These are phyloP conservation scores for Hymenopus coronatus DNA, from an alignment of 2,888 invertebrate genomes.

Conservation along the genomic window DNA sequence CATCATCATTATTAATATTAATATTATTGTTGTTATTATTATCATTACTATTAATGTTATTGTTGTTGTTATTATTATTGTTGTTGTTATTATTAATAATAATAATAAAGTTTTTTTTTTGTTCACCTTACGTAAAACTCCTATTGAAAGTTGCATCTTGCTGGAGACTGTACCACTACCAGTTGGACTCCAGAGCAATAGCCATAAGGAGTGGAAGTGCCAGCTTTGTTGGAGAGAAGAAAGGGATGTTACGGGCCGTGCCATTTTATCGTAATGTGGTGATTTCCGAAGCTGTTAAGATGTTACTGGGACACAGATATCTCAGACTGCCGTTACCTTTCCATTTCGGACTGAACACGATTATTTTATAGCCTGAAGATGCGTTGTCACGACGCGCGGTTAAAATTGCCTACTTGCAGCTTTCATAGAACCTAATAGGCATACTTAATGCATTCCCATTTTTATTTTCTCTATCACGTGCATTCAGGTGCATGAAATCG, in stretches of 20 bases:
- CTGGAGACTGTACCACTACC: neutral
- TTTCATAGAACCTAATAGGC: neutral
- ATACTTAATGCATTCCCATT: no score
- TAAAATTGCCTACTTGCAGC: neutral
- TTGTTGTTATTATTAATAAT: no score
- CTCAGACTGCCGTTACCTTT: neutral
- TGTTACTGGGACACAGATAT: neutral
- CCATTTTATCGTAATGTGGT: neutral
- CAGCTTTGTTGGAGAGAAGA: neutral
- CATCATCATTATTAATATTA: no score
- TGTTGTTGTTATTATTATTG: no score
- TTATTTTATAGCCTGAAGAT: neutral
- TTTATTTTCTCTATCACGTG: no score
- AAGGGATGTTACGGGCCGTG: neutral
- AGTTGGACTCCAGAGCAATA: neutral
- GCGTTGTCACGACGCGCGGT: neutral
- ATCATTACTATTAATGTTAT: no score
- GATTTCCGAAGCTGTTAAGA: neutral
- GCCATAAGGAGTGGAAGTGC: neutral
- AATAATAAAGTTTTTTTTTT: no score
- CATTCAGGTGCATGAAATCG: no score
- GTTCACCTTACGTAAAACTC: no score
- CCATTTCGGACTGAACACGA: neutral
- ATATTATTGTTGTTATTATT: no score
- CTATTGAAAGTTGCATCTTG: neutral